Percentiles rank a stretch among this genome's conserved stretches.
These are phyloP conservation scores for Graptemys geographica DNA, from an alignment of 2,797 vertebrate genomes.

Conservation along the genomic window DNA sequence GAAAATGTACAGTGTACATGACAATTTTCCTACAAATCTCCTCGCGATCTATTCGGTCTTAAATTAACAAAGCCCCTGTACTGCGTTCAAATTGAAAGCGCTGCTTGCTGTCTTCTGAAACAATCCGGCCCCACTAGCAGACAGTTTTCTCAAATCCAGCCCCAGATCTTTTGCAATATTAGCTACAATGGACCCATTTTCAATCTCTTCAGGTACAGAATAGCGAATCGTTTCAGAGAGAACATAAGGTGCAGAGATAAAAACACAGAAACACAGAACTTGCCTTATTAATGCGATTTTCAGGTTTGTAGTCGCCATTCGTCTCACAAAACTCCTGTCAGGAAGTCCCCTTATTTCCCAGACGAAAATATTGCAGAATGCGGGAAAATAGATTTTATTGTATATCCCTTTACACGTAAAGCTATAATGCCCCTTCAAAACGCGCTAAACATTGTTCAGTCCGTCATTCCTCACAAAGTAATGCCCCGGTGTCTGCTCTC, in stretches of 20 bases:
- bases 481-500: no score
- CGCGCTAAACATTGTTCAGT: no score
- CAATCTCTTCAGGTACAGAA: conserved; percentile 83
- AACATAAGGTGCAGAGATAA: background rate
- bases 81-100: conserved; percentile 81
- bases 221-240: conserved; percentile 76
- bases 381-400: no score
- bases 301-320: background rate
- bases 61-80: conserved; percentile 81
- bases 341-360: no score
- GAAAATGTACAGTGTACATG: conserved; percentile 80
- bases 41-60: conserved; percentile 84
- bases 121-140: conserved; percentile 80
- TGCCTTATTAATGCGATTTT: background rate
- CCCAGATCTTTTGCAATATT: conserved; percentile 86
- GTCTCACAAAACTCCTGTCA: background rate
- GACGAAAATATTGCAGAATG: no score
- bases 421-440: no score
- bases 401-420: no score
- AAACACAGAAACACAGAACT: conserved; percentile 45
- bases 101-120: conserved; percentile 84
- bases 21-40: conserved; percentile 80
- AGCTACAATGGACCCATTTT: conserved; percentile 78
- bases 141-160: conserved; percentile 72
- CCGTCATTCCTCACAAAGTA: no score